Evolutionary conservation across 2,113 vertebrate species (phyloP), one percentile per base, ranked within the genome.

Genomic region (Equus quagga): DNA sequence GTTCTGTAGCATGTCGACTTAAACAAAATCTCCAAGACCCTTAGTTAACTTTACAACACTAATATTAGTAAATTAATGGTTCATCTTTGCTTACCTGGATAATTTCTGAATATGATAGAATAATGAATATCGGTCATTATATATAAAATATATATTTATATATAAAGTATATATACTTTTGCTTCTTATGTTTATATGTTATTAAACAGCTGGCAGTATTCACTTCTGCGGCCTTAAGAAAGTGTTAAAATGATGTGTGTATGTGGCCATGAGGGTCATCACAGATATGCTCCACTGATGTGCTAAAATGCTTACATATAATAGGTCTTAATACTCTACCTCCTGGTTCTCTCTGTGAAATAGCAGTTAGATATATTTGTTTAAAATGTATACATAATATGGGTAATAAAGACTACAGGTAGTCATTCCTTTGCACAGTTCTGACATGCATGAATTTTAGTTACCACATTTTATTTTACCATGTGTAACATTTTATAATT

Each of bases 51-150:
- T 76, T 76, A 44, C 26, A 36, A 93, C n/a, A 64, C 12, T 91
- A 76, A 58, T 81, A 41, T 60, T 81, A 36, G 15, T 51, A 70
- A 91, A 79, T 72, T 80, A 86, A 46, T 72, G 11, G 6, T 86
- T 86, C 73, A 56, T 87, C 21, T 79, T 86, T 73, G 46, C 64
- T 69, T 95, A 87, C 56, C 28, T 65, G 56, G 49, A 54, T 91
- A 81, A 83, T 89, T 84, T 75, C 70, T 87, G 73, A 72, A 72
- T 95, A 56, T 87, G 28, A 73, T 81, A 87, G 56, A 81, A 73
- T 81, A 92, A 28, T 46, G 17, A 96, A 46, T 19, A 87, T 65
- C 81, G 46, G 26, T 81, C 17, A 51, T 85, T 49, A 91, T 67
- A 31, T 79, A 79, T 41, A 46, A 89, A 78, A 51, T 83, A 33